phyloP scores from a whole-genome alignment of 2,797 vertebrate genomes.

The Protonibea diacanthus region DNA sequence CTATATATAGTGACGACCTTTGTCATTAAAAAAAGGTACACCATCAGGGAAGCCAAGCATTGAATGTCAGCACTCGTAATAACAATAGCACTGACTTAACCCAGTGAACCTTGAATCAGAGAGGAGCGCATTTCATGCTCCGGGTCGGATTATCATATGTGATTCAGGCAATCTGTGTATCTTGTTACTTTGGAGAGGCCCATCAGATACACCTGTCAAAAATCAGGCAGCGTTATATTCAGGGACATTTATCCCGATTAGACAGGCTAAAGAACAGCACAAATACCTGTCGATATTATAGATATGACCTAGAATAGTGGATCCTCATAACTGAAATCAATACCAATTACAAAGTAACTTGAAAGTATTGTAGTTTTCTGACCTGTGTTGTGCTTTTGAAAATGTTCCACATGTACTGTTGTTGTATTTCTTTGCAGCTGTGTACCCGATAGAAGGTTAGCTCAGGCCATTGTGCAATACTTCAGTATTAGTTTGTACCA shows the following conservation, averaged over 20 bases:
- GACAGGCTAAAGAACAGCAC: slow-evolving; percentile 23
- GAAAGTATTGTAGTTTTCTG: background rate
- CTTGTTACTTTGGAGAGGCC: slow-evolving; percentile 32
- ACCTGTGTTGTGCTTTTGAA: background rate
- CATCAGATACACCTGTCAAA: slow-evolving; percentile 16
- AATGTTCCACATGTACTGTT: background rate
- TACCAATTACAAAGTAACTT: background rate
- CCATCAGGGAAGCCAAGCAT: slow-evolving; percentile 50
- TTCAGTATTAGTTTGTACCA: background rate
- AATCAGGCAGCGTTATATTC: slow-evolving; percentile 19
- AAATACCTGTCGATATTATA: slow-evolving; percentile 8
- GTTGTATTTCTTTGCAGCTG: background rate
- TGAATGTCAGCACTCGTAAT: slow-evolving; percentile 55
- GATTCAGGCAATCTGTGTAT: slow-evolving; percentile 44
- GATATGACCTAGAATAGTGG: background rate
- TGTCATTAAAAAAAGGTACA: slow-evolving; percentile 49
- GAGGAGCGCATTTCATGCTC: slow-evolving; percentile 37
- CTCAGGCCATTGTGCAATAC: background rate
- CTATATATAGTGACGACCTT: slow-evolving; percentile 59
- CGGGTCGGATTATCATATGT: slow-evolving; percentile 38
- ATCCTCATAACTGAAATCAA: background rate
- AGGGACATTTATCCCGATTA: slow-evolving; percentile 23
- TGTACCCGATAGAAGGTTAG: background rate
- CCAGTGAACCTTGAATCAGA: slow-evolving; percentile 55
- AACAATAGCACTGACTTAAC: slow-evolving; percentile 68